Percentiles rank a stretch among this genome's conserved stretches.
phyloP scores from a whole-genome alignment of 2,888 invertebrate genomes.

The Sphaerolaimus hirsutus region DNA sequence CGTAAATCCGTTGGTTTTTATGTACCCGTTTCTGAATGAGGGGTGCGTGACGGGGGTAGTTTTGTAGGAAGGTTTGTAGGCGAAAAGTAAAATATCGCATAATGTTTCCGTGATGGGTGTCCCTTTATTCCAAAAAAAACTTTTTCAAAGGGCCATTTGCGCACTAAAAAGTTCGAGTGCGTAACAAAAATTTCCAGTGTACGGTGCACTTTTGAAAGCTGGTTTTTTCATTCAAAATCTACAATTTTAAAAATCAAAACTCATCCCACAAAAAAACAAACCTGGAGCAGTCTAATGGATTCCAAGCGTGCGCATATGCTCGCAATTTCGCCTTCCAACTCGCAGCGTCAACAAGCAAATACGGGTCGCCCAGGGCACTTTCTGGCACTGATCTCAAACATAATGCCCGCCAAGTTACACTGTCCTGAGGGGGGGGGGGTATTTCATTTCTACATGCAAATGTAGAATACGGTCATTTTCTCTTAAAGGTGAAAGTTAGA shows the following conservation, averaged over 20 bases:
- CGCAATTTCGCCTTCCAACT: conserved; percentile 76
- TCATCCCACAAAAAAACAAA: conserved; percentile 5
- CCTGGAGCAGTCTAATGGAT: conserved; percentile 73
- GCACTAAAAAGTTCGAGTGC: neutral
- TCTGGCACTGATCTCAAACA: conserved; percentile 62
- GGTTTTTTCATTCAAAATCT: neutral
- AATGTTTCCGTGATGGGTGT: no score
- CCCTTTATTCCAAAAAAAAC: no score
- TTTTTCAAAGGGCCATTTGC: neutral
- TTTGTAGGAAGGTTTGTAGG: no score
- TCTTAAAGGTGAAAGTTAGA: neutral
- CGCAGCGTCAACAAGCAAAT: conserved; percentile 58
- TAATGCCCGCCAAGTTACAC: conserved; percentile 76
- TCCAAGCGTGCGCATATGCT: conserved; percentile 86
- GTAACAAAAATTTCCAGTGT: neutral
- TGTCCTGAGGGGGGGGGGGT: no score
- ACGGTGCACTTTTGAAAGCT: neutral
- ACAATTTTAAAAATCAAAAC: neutral
- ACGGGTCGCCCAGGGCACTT: conserved; percentile 55
- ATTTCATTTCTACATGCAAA: neutral
- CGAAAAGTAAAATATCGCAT: no score
- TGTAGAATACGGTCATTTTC: neutral
- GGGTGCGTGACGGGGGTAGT: no score
- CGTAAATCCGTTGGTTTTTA: conserved; percentile 86
- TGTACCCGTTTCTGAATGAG: conserved; percentile 52